Evolutionary conservation across 2,113 vertebrate genomes (phyloP).

Genomic region (Tretioscincus oriximinensis): DNA sequence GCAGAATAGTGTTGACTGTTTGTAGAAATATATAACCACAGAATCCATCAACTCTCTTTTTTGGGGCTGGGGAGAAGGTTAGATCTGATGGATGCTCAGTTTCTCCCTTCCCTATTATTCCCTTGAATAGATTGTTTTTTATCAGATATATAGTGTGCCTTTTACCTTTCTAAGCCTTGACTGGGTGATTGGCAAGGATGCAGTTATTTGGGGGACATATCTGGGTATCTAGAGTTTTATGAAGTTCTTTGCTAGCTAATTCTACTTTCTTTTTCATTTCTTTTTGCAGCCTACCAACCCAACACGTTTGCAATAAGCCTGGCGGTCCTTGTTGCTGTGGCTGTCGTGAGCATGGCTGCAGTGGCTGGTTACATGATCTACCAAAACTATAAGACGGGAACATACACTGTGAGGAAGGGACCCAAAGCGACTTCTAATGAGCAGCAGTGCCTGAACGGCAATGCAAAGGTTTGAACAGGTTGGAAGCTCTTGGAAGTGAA

Average conservation of each 20-base stretch:
- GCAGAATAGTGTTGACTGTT: neutral
- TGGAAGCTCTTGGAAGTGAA: neutral
- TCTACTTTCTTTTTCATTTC: neutral
- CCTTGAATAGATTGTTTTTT: neutral
- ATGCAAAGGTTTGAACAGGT: neutral
- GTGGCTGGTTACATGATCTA: conserved; percentile 23
- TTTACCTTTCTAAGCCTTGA: too few species aligned
- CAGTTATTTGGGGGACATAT: too few species aligned
- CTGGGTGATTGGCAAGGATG: too few species aligned
- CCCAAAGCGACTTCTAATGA: conserved; percentile 15
- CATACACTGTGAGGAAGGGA: conserved; percentile 32
- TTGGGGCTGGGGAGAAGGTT: neutral
- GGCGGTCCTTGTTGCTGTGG: rapidly evolving
- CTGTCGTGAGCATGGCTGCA: rapidly evolving
- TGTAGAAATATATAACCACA: too few species aligned
- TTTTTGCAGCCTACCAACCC: neutral
- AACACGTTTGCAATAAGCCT: neutral
- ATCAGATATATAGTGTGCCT: rapidly evolving
- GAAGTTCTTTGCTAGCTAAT: neutral
- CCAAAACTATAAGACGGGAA: conserved; percentile 36
- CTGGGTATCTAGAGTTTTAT: neutral
- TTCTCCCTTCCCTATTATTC: neutral
- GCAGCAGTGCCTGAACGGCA: conserved; percentile 4
- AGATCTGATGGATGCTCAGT: too few species aligned
- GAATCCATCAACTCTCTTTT: neutral